A percentile compares a stretch with the other conserved stretches of the same genome.
Evolutionary conservation across 2,888 invertebrate genomes (phyloP).

Genomic region (Phalera bucephala): DNA sequence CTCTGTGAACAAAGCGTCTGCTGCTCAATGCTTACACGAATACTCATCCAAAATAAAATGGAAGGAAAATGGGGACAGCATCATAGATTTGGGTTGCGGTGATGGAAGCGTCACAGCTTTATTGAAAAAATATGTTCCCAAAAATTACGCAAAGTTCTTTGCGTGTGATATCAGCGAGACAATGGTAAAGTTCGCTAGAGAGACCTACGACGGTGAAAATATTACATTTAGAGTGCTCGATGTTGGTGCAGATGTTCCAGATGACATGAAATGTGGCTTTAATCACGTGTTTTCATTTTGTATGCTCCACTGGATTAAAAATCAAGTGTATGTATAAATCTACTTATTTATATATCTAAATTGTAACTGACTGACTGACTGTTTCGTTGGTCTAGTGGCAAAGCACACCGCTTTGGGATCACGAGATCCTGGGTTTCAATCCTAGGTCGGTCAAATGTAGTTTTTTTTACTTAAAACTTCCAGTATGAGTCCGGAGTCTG

Average conservation of each 20-base stretch:
- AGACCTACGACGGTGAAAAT: conserved; percentile 61
- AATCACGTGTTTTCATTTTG: conserved; percentile 1
- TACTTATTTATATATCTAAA: too few relatives aligned
- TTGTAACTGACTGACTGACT: too few relatives aligned
- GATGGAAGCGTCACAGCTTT: conserved; percentile 83
- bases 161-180: conserved; percentile 86
- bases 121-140: conserved; percentile 83
- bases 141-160: conserved; percentile 65
- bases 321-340: neutral
- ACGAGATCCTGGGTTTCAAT: too few relatives aligned
- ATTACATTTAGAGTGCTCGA: conserved; percentile 6
- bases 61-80: conserved; percentile 52
- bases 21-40: conserved; percentile 82
- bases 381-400: too few relatives aligned
- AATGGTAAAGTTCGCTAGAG: conserved; percentile 85
- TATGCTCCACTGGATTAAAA: neutral
- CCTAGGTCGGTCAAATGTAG: too few relatives aligned
- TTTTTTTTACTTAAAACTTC: too few relatives aligned
- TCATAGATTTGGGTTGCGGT: too few relatives aligned
- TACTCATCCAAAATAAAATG: conserved; percentile 81
- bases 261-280: neutral
- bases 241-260: neutral
- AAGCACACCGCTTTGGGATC: too few relatives aligned
- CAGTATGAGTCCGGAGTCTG: too few relatives aligned
- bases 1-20: conserved; percentile 81